Conservation (phyloP, 2,888 invertebrate genomes). For the Drosophila mettleri region DNA sequence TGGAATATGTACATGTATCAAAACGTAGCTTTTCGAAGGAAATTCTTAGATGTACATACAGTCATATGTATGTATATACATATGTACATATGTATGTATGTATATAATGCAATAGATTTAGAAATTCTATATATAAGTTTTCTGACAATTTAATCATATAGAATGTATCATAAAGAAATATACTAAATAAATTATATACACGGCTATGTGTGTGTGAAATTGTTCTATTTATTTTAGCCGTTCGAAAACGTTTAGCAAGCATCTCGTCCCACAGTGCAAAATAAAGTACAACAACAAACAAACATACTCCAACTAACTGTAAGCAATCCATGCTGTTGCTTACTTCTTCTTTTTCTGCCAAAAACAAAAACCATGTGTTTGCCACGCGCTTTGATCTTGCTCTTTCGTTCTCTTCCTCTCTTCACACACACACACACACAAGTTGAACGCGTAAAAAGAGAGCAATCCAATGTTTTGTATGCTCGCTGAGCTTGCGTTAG, state of each 20-base stretch:
- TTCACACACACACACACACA: background rate
- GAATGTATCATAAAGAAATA: background rate
- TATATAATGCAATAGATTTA: background rate
- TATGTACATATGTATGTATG: background rate
- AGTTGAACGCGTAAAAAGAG: slow-evolving; percentile 28
- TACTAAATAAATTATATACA: background rate
- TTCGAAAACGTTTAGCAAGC: background rate
- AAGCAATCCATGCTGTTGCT: slow-evolving; percentile 56
- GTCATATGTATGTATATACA: background rate
- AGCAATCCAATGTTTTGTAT: background rate
- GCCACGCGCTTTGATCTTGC: slow-evolving; percentile 67
- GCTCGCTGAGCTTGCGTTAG: slow-evolving; percentile 5
- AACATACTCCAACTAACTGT: slow-evolving; percentile 39
- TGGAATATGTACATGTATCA: slow-evolving; percentile 14
- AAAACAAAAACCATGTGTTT: slow-evolving; percentile 80
- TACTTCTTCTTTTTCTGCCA: slow-evolving; percentile 60
- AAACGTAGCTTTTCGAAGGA: slow-evolving; percentile 4
- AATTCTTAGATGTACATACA: background rate
- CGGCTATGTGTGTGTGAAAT: background rate
- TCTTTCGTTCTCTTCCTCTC: slow-evolving; percentile 20
- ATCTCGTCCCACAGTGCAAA: slow-evolving; percentile 22
- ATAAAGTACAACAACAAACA: slow-evolving; percentile 38
- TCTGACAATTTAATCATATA: background rate
- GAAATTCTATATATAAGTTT: background rate
- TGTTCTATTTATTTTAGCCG: background rate